phyloP scores from a whole-genome alignment of 37 sponge, comb jelly and placozoan species.

The Spongia lamella region DNA sequence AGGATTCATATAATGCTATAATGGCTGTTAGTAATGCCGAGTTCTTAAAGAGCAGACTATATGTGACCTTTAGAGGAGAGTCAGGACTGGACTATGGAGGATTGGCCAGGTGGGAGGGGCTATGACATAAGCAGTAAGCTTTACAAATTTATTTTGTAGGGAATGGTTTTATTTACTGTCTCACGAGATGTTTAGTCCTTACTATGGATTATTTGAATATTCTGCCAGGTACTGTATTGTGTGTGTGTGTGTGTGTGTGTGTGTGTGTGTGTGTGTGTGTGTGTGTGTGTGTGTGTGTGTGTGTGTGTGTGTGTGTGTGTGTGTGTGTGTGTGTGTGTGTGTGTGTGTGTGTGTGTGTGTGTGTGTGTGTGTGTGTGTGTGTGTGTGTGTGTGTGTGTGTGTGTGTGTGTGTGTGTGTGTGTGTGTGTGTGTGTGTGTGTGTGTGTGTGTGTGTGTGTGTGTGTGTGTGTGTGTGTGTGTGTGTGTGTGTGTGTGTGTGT shows the following conservation, averaged over 20 bases:
- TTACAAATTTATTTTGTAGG: conserved; percentile 62
- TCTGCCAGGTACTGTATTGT: conserved; percentile 82
- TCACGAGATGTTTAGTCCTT: conserved; percentile 98
- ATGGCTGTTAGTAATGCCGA: conserved; percentile 61
- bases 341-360: too few relatives aligned
- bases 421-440: too few relatives aligned
- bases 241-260: too few relatives aligned
- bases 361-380: too few relatives aligned
- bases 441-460: too few relatives aligned
- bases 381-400: too few relatives aligned
- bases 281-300: conserved; percentile 16
- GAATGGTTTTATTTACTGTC: conserved; percentile 98
- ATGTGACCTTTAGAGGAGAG: conserved; percentile 86
- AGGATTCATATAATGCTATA: conserved; percentile 79
- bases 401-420: too few relatives aligned
- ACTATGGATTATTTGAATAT: conserved; percentile 99
- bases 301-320: conserved; percentile 8
- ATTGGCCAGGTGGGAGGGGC: conserved; percentile 63
- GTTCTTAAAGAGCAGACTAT: conserved; percentile 60
- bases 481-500: too few relatives aligned
- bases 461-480: too few relatives aligned
- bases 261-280: conserved; percentile 15
- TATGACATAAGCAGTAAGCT: neutral
- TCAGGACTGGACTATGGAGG: conserved; percentile 97
- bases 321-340: too few relatives aligned